A percentile compares a stretch with the other conserved stretches of the same genome.
These are phyloP conservation scores for Dynastes maya DNA, from an alignment of 2,888 invertebrate genomes.

Conservation along the genomic window DNA sequence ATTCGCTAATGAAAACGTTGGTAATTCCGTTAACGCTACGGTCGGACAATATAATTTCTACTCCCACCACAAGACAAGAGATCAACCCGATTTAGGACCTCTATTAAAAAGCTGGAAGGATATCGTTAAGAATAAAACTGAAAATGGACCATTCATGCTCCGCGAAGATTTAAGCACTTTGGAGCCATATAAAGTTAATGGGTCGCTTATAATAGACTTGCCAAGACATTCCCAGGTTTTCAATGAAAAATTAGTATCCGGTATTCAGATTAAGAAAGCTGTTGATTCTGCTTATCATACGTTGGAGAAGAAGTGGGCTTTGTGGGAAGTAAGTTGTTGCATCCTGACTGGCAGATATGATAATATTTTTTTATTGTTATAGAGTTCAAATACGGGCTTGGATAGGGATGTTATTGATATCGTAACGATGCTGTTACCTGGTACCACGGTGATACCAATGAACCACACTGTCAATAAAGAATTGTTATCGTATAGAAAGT, in stretches of 20 bases:
- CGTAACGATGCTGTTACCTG: constrained; percentile 85
- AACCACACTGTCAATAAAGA: constrained; percentile 64
- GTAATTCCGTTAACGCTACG: constrained; percentile 61
- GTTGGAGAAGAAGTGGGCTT: constrained; percentile 69
- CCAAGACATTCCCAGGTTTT: constrained; percentile 66
- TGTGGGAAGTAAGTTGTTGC: constrained; percentile 71
- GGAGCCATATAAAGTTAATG: constrained; percentile 65
- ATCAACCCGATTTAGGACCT: constrained; percentile 74
- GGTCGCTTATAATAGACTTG: constrained; percentile 67
- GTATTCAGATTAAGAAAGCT: constrained; percentile 56
- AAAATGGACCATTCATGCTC: constrained; percentile 66
- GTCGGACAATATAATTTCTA: constrained; percentile 77
- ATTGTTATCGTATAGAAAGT: constrained; percentile 69
- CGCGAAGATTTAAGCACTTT: constrained; percentile 64
- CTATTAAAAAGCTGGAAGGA: constrained; percentile 78
- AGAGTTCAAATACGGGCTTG: constrained; percentile 49
- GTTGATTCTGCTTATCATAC: constrained; percentile 63
- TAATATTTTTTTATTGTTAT: constrained; percentile 36
- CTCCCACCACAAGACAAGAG: constrained; percentile 77
- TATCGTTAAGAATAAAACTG: constrained; percentile 75
- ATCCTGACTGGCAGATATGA: too few species aligned
- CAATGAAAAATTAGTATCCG: constrained; percentile 55
- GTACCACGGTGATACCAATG: constrained; percentile 74
- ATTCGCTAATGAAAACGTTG: constrained; percentile 72
- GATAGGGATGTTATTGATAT: constrained; percentile 73